These are phyloP conservation scores for Myathropa florea DNA, from an alignment of 2,888 invertebrate species.

Conservation along the genomic window DNA sequence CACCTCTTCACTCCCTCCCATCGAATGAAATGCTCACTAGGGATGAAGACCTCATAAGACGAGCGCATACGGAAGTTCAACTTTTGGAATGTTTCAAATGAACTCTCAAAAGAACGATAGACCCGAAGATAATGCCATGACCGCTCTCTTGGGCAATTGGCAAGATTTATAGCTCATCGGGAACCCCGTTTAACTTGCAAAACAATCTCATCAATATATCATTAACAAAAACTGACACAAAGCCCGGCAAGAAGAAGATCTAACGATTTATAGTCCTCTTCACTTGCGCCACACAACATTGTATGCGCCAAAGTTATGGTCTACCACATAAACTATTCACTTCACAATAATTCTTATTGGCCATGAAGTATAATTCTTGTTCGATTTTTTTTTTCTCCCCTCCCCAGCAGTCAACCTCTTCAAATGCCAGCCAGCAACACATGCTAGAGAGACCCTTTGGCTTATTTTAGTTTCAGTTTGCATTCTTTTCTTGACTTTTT, in stretches of 20 bases:
- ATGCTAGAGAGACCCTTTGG: constrained; percentile 14
- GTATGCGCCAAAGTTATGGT: constrained; percentile 10
- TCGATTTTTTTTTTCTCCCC: not conserved
- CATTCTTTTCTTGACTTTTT: not conserved
- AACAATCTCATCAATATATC: not conserved
- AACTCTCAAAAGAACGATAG: not conserved
- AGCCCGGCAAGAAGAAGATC: not conserved
- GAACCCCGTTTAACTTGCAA: not conserved
- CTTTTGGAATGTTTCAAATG: not conserved
- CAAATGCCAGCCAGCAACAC: not conserved
- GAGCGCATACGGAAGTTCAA: not conserved
- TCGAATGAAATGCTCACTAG: too few species aligned
- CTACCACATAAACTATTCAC: constrained; percentile 32
- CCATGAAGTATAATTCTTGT: constrained; percentile 20
- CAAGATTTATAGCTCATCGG: not conserved
- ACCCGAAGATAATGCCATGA: not conserved
- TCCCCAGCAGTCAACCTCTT: not conserved
- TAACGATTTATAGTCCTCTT: constrained; percentile 41
- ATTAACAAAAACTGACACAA: constrained; percentile 6
- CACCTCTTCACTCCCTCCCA: too few species aligned
- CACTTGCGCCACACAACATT: constrained; percentile 8
- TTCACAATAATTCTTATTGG: constrained; percentile 44
- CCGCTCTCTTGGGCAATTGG: not conserved
- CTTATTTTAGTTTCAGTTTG: not conserved
- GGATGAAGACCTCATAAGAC: not conserved